Conservation (phyloP, 2,888 invertebrate genomes). For the Aradus depressus region DNA sequence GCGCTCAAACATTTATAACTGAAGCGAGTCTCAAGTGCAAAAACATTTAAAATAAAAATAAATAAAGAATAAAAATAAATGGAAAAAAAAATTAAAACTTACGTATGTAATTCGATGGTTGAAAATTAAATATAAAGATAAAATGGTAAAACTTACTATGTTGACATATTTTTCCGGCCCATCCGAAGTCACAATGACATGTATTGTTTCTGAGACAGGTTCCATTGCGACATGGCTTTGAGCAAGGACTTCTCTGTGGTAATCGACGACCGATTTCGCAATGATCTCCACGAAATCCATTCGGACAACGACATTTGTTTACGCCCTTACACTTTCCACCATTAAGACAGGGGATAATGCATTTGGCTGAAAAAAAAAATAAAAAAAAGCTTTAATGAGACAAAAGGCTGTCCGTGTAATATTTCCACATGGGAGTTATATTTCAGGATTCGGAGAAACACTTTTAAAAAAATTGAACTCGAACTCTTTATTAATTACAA, state of each 20-base stretch:
- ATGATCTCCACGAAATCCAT: conserved; percentile 75
- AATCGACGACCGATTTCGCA: conserved; percentile 75
- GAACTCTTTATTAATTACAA: too few species aligned
- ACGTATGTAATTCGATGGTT: too few species aligned
- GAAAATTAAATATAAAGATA: too few species aligned
- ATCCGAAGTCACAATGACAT: conserved; percentile 71
- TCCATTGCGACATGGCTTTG: conserved; percentile 66
- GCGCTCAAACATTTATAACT: too few species aligned
- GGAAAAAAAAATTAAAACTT: too few species aligned
- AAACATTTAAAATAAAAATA: too few species aligned
- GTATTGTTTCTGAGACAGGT: conserved; percentile 52
- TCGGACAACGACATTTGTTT: conserved; percentile 78
- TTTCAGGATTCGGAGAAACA: too few species aligned
- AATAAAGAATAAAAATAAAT: too few species aligned
- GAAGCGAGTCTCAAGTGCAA: too few species aligned
- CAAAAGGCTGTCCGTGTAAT: conserved; percentile 27
- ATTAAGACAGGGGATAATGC: conserved; percentile 81
- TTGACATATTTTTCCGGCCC: conserved; percentile 71
- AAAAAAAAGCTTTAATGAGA: conserved; percentile 3
- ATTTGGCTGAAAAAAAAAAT: conserved; percentile 55
- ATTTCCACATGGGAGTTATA: neutral
- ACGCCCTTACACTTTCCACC: conserved; percentile 82
- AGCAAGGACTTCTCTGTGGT: conserved; percentile 43
- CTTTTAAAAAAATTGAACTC: too few species aligned
- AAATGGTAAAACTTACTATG: conserved; percentile 46